phyloP scores from a whole-genome alignment of 2,797 vertebrate genomes.

The Xenops minutus region DNA sequence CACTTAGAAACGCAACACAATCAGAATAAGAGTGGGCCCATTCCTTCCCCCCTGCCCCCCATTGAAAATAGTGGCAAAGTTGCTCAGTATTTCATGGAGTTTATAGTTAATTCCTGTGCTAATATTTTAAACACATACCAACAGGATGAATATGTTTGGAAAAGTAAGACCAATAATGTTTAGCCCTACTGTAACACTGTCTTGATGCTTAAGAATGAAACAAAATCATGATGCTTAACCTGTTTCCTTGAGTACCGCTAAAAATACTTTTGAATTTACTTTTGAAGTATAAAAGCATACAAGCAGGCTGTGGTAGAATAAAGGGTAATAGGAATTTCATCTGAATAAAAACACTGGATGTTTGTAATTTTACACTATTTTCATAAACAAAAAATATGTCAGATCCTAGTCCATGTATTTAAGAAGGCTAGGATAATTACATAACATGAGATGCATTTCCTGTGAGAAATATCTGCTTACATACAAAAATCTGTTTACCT shows the following conservation, averaged over 20 bases:
- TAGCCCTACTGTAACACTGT: not conserved
- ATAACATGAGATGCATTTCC: not conserved
- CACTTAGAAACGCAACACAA: slow-evolving; percentile 9
- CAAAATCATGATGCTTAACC: not conserved
- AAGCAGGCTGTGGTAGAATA: not conserved
- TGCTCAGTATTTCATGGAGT: not conserved
- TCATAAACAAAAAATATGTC: not conserved
- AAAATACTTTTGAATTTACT: not conserved
- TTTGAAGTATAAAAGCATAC: not conserved
- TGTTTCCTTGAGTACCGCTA: not conserved
- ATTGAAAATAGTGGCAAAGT: not conserved
- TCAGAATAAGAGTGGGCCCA: not conserved
- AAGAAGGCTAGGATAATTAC: not conserved
- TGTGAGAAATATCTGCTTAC: not conserved
- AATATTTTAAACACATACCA: not conserved
- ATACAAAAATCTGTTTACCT: not conserved
- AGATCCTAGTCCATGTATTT: not conserved
- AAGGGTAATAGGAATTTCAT: not conserved
- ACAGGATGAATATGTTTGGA: not conserved
- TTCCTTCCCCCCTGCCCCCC: not conserved
- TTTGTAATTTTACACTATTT: not conserved
- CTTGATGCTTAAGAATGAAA: not conserved
- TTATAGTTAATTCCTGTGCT: not conserved
- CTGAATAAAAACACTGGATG: not conserved
- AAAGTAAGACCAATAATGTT: not conserved